Evolutionary conservation across 2,888 invertebrate species (phyloP).

Genomic region (Sinodicranocentrus sp.): DNA sequence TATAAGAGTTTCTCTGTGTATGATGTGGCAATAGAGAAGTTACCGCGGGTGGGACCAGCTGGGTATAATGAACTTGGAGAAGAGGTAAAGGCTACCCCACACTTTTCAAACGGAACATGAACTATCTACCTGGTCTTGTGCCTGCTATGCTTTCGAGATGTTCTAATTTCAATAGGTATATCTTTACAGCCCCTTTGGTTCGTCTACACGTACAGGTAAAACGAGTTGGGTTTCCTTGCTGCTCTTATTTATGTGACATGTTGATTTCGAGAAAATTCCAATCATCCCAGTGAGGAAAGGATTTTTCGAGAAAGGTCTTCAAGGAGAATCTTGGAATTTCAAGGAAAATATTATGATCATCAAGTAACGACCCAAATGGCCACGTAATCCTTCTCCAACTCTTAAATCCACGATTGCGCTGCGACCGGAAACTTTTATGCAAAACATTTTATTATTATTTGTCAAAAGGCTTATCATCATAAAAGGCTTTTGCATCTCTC

Average conservation of each 20-base stretch:
- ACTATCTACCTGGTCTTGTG: background rate
- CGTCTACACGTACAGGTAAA: background rate
- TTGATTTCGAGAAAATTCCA: slow-evolving; percentile 13
- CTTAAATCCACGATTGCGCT: too few relatives aligned
- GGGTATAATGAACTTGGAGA: slow-evolving; percentile 55
- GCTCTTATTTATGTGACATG: slow-evolving; percentile 41
- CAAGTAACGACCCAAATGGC: too few relatives aligned
- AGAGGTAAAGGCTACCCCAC: slow-evolving; percentile 4
- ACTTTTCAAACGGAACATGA: slow-evolving; percentile 24
- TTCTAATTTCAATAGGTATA: slow-evolving; percentile 33
- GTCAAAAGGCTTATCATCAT: background rate
- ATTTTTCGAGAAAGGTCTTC: too few relatives aligned
- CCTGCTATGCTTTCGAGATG: background rate
- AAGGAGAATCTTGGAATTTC: background rate
- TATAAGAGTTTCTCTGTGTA: background rate
- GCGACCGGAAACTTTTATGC: too few relatives aligned
- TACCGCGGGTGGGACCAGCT: slow-evolving; percentile 57
- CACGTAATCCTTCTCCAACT: too few relatives aligned
- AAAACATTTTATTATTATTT: too few relatives aligned
- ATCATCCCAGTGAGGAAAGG: too few relatives aligned
- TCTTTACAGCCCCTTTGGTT: background rate
- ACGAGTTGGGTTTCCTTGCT: slow-evolving; percentile 5
- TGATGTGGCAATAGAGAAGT: slow-evolving; percentile 23
- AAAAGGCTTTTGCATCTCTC: background rate
- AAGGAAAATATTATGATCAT: slow-evolving; percentile 7